These are phyloP conservation scores for Eira barbara DNA, from an alignment of 2,113 vertebrate genomes.

Conservation along the genomic window DNA sequence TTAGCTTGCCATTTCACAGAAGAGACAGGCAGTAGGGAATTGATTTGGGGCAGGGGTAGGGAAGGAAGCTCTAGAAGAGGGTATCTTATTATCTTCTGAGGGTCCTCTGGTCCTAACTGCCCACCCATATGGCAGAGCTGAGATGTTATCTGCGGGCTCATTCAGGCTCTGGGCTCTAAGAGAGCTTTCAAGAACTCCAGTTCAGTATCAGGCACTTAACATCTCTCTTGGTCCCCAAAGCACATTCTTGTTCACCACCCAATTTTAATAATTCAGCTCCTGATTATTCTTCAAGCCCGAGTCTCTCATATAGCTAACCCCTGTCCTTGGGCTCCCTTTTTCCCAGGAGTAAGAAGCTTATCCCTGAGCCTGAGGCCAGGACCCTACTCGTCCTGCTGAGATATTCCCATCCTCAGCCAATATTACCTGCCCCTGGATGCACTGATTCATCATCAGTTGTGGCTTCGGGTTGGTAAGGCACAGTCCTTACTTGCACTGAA, in stretches of 20 bases:
- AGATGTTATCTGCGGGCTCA: background rate
- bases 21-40: background rate
- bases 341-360: background rate
- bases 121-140: background rate
- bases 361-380: background rate
- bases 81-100: background rate
- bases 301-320: background rate
- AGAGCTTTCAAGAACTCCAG: background rate
- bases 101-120: background rate
- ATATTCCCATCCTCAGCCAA: background rate
- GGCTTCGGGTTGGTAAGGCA: background rate
- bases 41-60: background rate
- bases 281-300: background rate
- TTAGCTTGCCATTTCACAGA: background rate
- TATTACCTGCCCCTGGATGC: background rate
- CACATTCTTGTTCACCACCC: background rate
- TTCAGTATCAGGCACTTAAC: background rate
- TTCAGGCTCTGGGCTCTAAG: background rate
- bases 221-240: background rate
- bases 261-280: background rate
- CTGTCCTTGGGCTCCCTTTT: background rate
- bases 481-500: background rate
- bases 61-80: background rate
- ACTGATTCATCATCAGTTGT: background rate
- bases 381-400: background rate